phyloP scores from a whole-genome alignment of 2,113 vertebrate species.

The Microcebus murinus region DNA sequence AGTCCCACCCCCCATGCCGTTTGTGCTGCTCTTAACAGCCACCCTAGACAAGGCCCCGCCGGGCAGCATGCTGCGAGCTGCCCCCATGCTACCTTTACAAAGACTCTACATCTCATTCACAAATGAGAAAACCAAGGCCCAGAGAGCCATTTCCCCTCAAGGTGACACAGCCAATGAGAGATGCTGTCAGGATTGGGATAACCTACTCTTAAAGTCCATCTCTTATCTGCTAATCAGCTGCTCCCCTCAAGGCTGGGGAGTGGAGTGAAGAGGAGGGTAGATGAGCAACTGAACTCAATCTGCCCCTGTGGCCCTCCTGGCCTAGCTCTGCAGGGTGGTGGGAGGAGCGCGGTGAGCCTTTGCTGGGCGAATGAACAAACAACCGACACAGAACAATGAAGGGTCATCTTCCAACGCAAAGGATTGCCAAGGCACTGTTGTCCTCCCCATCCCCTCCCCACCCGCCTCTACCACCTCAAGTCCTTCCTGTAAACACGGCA shows the following conservation, averaged over 20 bases:
- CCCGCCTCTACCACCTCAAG: constrained; percentile 38
- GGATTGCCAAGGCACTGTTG: neutral
- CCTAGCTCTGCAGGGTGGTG: neutral
- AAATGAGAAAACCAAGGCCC: neutral
- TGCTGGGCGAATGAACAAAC: neutral
- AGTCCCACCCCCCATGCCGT: neutral
- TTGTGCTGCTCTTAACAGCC: neutral
- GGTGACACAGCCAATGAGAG: neutral
- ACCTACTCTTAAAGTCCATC: neutral
- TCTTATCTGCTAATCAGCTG: neutral
- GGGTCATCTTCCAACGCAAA: neutral
- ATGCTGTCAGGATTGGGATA: neutral
- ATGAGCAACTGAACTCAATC: neutral
- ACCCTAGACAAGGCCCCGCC: neutral
- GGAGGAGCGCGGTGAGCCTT: neutral
- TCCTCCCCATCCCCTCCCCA: neutral
- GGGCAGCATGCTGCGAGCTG: fast-evolving
- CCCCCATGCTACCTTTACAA: neutral
- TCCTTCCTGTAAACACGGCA: constrained; percentile 47
- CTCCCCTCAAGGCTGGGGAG: neutral
- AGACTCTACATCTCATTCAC: neutral
- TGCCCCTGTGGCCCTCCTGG: neutral
- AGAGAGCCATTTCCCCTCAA: neutral
- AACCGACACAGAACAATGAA: neutral
- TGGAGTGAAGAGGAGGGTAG: neutral